Percentiles rank a stretch among this genome's conserved stretches.
phyloP scores from a whole-genome alignment of 2,113 vertebrate genomes.

The Proterorhinus semilunaris region DNA sequence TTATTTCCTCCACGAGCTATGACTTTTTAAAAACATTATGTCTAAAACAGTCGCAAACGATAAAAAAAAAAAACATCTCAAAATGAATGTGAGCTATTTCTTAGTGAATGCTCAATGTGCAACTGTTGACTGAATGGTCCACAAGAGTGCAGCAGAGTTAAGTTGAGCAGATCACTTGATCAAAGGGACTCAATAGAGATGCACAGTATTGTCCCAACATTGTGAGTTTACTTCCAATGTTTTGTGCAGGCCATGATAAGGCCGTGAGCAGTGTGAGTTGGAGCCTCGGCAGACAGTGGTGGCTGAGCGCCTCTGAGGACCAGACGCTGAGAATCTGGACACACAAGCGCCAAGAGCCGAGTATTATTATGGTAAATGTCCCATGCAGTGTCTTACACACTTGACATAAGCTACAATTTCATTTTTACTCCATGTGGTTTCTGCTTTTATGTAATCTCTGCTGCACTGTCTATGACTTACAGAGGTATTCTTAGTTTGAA shows the following conservation, averaged over 20 bases:
- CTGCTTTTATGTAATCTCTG: constrained; percentile 1
- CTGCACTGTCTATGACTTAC: neutral
- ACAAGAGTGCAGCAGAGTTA: constrained; percentile 68
- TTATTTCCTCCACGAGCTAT: constrained; percentile 7
- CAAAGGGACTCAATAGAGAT: constrained; percentile 4
- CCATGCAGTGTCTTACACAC: neutral
- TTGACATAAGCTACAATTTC: neutral
- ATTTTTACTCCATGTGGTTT: neutral
- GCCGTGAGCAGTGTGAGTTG: constrained; percentile 81
- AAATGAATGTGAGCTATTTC: neutral
- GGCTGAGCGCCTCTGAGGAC: constrained; percentile 84
- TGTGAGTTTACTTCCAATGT: constrained; percentile 12
- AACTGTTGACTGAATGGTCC: constrained; percentile 16
- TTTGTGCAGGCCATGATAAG: constrained; percentile 81
- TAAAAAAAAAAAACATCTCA: neutral
- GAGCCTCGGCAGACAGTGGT: constrained; percentile 82
- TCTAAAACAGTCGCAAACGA: neutral
- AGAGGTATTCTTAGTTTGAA: neutral
- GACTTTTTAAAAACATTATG: too few relatives aligned
- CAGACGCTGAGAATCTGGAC: constrained; percentile 82
- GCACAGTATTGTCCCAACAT: neutral
- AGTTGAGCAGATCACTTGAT: constrained; percentile 37
- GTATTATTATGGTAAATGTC: constrained; percentile 79
- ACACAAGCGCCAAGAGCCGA: constrained; percentile 56
- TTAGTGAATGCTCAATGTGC: neutral